Conservation (phyloP, 1,140 invertebrate genomes). For the Zophobas atratus region DNA sequence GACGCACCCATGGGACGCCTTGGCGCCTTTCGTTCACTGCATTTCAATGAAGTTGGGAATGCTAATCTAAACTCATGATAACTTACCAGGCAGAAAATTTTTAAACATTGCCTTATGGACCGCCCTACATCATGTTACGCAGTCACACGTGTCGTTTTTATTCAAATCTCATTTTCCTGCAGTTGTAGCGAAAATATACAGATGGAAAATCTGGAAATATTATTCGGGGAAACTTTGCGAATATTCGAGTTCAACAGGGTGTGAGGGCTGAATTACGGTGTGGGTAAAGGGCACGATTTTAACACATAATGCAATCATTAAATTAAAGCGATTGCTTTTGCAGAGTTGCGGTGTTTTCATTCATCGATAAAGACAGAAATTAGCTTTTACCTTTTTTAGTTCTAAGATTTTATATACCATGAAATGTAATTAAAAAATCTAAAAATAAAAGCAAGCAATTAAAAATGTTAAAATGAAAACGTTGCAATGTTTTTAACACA, state of each 20-base stretch:
- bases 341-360: too few relatives aligned
- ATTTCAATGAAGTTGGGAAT: conserved; percentile 44
- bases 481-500: too few relatives aligned
- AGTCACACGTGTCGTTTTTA: neutral
- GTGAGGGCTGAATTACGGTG: too few relatives aligned
- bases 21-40: conserved; percentile 39
- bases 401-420: too few relatives aligned
- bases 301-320: neutral
- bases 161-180: neutral
- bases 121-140: neutral
- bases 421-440: too few relatives aligned
- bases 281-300: neutral
- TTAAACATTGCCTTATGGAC: neutral
- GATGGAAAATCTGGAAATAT: neutral
- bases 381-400: too few relatives aligned
- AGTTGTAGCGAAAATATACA: neutral
- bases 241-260: too few relatives aligned
- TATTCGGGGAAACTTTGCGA: too few relatives aligned
- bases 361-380: too few relatives aligned
- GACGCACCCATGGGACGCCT: conserved; percentile 53
- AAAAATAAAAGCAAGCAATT: too few relatives aligned
- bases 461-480: too few relatives aligned
- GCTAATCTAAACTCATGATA: conserved; percentile 43
- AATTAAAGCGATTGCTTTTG: too few relatives aligned
- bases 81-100: conserved; percentile 32